phyloP scores from a whole-genome alignment of 2,113 vertebrate genomes.

The Verasper variegatus region DNA sequence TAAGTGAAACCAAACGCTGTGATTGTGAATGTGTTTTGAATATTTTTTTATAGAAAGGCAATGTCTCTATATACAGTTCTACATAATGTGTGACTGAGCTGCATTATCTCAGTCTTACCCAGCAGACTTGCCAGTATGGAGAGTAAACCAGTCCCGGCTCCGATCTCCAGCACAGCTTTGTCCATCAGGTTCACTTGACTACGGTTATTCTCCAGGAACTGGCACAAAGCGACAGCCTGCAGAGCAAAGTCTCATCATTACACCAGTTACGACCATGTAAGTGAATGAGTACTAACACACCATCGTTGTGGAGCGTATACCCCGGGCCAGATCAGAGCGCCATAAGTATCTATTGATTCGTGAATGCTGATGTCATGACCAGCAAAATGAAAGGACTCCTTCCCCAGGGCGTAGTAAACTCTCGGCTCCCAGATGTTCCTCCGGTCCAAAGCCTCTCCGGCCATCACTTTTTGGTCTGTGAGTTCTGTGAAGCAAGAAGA shows the following conservation, averaged over 20 bases:
- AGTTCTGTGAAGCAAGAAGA: conserved; percentile 3
- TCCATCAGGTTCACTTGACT: conserved; percentile 87
- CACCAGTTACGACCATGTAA: neutral
- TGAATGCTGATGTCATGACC: conserved; percentile 79
- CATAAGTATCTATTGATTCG: conserved; percentile 77
- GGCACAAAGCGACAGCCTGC: conserved; percentile 90
- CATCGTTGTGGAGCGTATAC: conserved; percentile 42
- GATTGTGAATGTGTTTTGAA: too few species aligned
- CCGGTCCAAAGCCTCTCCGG: conserved; percentile 51
- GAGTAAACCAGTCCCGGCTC: conserved; percentile 91
- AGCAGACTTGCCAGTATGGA: conserved; percentile 79
- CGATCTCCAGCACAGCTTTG: conserved; percentile 92
- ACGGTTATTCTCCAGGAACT: conserved; percentile 91
- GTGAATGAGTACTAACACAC: neutral
- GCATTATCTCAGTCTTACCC: conserved; percentile 57
- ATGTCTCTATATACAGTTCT: neutral
- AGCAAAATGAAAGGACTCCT: conserved; percentile 74
- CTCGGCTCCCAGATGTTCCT: conserved; percentile 71
- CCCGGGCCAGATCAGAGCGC: conserved; percentile 82
- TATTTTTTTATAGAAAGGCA: neutral
- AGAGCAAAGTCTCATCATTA: conserved; percentile 27
- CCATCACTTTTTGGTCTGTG: conserved; percentile 50
- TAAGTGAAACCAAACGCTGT: too few species aligned
- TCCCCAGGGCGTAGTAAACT: conserved; percentile 56
- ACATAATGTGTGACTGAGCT: too few species aligned